Percentiles rank a stretch among this genome's conserved stretches.
These are phyloP conservation scores for Aphelinus certus DNA, from an alignment of 1,140 invertebrate species.

Conservation along the genomic window DNA sequence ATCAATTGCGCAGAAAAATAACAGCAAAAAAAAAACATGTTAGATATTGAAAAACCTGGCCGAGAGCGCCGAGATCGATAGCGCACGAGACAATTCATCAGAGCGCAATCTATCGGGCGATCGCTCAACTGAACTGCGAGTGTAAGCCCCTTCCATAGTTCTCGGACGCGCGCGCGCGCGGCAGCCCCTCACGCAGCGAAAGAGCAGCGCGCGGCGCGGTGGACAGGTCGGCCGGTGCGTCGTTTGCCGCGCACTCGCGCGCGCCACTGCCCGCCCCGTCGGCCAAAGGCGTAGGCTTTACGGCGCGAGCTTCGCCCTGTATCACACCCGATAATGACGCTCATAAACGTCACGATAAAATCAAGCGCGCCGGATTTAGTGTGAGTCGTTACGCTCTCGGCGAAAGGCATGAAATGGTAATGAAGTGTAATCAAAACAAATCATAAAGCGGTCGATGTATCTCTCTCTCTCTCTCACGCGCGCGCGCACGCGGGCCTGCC, in stretches of 20 bases:
- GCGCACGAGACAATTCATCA: constrained; percentile 37
- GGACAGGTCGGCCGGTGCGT: too few relatives aligned
- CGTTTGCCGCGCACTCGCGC: too few relatives aligned
- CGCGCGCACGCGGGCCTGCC: neutral
- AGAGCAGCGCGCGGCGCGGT: too few relatives aligned
- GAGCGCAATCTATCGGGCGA: constrained; percentile 40
- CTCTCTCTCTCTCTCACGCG: neutral
- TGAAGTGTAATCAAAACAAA: constrained; percentile 65
- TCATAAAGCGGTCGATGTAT: constrained; percentile 52
- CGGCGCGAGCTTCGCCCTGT: constrained; percentile 47
- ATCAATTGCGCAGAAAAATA: neutral
- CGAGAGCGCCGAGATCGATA: constrained; percentile 14
- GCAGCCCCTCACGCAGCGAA: too few relatives aligned
- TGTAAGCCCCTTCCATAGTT: too few relatives aligned
- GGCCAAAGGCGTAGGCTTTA: constrained; percentile 64
- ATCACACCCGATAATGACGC: constrained; percentile 61
- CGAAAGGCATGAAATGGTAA: constrained; percentile 62
- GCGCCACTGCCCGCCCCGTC: constrained; percentile 44
- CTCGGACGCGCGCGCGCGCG: too few relatives aligned
- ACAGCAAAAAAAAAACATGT: neutral
- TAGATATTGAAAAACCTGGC: too few relatives aligned
- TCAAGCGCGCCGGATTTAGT: constrained; percentile 62
- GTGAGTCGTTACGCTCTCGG: constrained; percentile 54
- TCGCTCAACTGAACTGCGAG: constrained; percentile 31
- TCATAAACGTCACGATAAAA: constrained; percentile 65